Conservation (phyloP, 2,888 invertebrate species). For the Muschampia plurimacula region DNA sequence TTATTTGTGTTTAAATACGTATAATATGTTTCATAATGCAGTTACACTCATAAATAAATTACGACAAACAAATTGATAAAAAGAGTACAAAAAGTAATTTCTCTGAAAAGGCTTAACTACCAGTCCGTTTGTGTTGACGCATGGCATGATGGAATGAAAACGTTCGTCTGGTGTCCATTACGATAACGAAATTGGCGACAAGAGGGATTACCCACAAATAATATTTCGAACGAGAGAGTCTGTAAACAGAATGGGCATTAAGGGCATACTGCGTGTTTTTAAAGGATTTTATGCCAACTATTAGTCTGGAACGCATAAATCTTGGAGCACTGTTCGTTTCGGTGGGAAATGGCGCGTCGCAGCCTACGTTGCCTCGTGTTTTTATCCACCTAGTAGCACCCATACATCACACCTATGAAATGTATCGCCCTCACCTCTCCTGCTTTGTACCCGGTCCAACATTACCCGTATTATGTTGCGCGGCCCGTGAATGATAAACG, state of each 20-base stretch:
- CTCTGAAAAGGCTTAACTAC: not conserved
- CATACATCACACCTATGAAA: slow-evolving; percentile 31
- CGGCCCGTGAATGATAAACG: slow-evolving; percentile 34
- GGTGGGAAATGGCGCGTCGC: slow-evolving; percentile 23
- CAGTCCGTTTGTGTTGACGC: not conserved
- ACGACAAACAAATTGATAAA: not conserved
- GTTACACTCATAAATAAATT: no score
- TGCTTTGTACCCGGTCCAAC: slow-evolving; percentile 24
- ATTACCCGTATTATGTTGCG: slow-evolving; percentile 24
- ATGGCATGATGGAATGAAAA: not conserved
- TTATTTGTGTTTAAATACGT: not conserved
- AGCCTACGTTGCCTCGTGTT: slow-evolving; percentile 14
- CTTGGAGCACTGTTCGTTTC: slow-evolving; percentile 16
- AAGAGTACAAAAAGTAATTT: not conserved
- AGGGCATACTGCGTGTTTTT: slow-evolving; percentile 12
- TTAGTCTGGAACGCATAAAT: slow-evolving; percentile 20
- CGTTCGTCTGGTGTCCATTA: not conserved
- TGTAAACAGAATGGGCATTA: slow-evolving; percentile 1
- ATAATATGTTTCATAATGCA: no score
- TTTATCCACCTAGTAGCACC: slow-evolving; percentile 24
- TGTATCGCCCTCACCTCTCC: slow-evolving; percentile 20
- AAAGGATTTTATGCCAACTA: slow-evolving; percentile 11
- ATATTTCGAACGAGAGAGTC: not conserved
- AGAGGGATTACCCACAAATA: slow-evolving; percentile 15
- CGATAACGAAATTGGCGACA: slow-evolving; percentile 1